These are phyloP conservation scores for Danionella dracula DNA, from an alignment of 2,797 vertebrate species.

Conservation along the genomic window DNA sequence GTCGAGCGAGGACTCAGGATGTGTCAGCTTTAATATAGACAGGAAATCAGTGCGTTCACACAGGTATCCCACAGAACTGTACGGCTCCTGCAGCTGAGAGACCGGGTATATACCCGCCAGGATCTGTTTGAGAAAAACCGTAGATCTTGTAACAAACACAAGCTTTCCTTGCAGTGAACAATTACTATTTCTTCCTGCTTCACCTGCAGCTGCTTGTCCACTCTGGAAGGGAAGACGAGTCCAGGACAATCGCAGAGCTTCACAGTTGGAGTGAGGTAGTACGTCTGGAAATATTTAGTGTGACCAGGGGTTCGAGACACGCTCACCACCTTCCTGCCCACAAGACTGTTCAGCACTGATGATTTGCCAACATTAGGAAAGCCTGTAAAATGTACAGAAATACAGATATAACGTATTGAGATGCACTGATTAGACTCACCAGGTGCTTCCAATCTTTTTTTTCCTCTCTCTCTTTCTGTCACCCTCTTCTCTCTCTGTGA, in stretches of 20 bases:
- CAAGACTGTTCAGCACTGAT: conserved; percentile 85
- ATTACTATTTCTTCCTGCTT: no score
- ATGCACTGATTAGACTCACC: no score
- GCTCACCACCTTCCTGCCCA: conserved; percentile 86
- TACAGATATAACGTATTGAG: neutral
- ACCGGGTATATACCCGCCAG: conserved; percentile 87
- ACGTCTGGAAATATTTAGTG: conserved; percentile 96
- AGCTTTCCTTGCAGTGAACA: no score
- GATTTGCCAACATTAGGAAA: conserved; percentile 92
- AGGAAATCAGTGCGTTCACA: conserved; percentile 75
- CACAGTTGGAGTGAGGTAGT: conserved; percentile 85
- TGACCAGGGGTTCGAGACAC: conserved; percentile 90
- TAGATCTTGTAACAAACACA: no score
- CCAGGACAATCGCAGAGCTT: conserved; percentile 92
- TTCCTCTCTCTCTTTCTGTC: no score
- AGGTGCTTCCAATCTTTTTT: no score
- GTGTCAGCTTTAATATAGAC: conserved; percentile 73
- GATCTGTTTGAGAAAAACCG: conserved; percentile 61
- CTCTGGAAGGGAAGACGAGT: conserved; percentile 82
- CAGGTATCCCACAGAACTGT: conserved; percentile 85
- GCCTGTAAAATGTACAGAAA: conserved; percentile 55
- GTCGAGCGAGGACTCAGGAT: conserved; percentile 63
- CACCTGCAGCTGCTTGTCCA: conserved; percentile 84
- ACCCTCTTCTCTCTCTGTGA: no score
- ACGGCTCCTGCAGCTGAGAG: conserved; percentile 89